Evolutionary conservation across 2,888 invertebrate genomes (phyloP).

Genomic region (Ichneumon xanthorius): DNA sequence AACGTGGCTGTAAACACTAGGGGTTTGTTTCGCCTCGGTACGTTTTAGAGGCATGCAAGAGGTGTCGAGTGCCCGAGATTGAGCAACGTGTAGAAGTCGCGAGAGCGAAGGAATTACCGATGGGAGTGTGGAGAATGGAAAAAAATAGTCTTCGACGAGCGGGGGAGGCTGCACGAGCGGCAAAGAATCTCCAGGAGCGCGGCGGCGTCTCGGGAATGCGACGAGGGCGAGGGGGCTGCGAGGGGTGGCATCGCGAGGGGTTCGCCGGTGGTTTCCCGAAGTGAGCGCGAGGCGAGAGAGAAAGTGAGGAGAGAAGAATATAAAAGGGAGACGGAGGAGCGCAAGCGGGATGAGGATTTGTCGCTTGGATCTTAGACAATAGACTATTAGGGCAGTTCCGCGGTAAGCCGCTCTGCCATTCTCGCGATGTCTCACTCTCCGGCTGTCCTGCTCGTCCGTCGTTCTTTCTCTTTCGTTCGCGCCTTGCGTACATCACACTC

Average conservation of each 20-base stretch:
- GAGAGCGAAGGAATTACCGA: not conserved
- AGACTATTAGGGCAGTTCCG: constrained; percentile 82
- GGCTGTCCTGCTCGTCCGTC: constrained; percentile 44
- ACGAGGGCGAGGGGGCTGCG: constrained; percentile 27
- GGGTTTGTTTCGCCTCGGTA: not conserved
- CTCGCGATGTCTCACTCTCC: constrained; percentile 69
- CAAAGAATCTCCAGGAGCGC: constrained; percentile 1
- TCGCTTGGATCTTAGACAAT: constrained; percentile 82
- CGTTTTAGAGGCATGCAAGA: not conserved
- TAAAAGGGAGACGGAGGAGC: constrained; percentile 49
- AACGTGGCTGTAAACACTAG: constrained; percentile 3
- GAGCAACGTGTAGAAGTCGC: not conserved
- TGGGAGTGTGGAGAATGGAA: not conserved
- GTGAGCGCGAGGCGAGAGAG: constrained; percentile 2
- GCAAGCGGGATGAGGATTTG: constrained; percentile 72
- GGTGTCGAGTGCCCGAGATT: not conserved
- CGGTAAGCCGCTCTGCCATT: constrained; percentile 79
- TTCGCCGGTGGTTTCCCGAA: constrained; percentile 41
- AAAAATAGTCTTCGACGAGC: not conserved
- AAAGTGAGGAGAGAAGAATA: constrained; percentile 49
- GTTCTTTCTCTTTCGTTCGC: constrained; percentile 51
- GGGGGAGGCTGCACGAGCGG: constrained; percentile 6
- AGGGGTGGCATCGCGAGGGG: constrained; percentile 45
- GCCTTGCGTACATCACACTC: constrained; percentile 34
- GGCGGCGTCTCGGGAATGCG: not conserved